Evolutionary conservation across 2,113 vertebrate species (phyloP).

Genomic region (Mellivora capensis): DNA sequence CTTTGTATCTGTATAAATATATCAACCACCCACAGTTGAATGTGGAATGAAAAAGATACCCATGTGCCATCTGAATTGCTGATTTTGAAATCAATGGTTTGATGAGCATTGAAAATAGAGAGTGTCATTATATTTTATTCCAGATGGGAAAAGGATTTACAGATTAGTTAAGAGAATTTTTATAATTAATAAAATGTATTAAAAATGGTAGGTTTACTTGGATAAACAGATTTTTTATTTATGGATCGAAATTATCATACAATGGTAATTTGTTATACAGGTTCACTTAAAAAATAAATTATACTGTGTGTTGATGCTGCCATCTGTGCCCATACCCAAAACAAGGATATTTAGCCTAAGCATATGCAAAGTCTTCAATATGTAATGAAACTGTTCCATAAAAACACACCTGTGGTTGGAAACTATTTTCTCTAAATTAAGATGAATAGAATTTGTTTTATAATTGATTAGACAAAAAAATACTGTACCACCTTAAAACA

Average conservation of each 20-base stretch:
- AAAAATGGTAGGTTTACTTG: not conserved
- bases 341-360: not conserved
- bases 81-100: not conserved
- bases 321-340: not conserved
- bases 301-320: not conserved
- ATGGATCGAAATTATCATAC: not conserved
- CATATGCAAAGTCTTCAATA: not conserved
- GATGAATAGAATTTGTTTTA: not conserved
- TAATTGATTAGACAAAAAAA: constrained; percentile 8
- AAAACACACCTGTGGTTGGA: constrained; percentile 11
- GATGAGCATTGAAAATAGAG: not conserved
- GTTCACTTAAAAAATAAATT: not conserved
- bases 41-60: not conserved
- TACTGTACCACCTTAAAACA: not conserved
- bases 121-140: not conserved
- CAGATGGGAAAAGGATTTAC: not conserved
- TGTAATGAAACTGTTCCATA: not conserved
- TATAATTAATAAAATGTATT: not conserved
- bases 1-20: not conserved
- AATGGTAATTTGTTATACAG: not conserved
- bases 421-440: constrained; percentile 30
- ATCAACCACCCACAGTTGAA: not conserved
- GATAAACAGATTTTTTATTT: not conserved
- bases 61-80: not conserved
- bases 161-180: not conserved